These are phyloP conservation scores for Drosophila parvula DNA, from an alignment of 1,140 invertebrate species.

Conservation along the genomic window DNA sequence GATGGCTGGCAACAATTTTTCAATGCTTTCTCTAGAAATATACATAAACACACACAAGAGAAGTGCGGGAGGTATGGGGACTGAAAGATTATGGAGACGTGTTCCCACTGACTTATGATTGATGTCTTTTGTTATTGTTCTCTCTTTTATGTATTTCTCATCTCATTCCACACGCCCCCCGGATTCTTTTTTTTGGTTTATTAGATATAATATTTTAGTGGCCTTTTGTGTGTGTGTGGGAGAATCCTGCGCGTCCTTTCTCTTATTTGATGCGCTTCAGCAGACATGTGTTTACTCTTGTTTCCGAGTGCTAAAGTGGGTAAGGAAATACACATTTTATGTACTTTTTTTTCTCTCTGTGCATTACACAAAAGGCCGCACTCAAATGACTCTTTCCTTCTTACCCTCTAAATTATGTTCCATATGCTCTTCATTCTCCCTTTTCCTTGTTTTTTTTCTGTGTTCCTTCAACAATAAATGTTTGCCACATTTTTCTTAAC, in stretches of 20 bases:
- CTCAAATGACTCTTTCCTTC: conserved; percentile 64
- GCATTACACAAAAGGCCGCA: conserved; percentile 69
- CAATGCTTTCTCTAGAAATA: conserved; percentile 50
- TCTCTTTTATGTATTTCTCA: conserved; percentile 44
- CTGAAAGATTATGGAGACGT: conserved; percentile 68
- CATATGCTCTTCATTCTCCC: conserved; percentile 38
- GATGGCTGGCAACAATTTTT: conserved; percentile 37
- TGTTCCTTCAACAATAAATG: conserved; percentile 60
- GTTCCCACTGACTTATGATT: conserved; percentile 77
- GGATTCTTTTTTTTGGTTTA: conserved; percentile 57
- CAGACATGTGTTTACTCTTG: conserved; percentile 77
- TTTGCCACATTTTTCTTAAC: conserved; percentile 72
- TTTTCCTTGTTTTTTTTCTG: background rate
- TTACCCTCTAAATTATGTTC: conserved; percentile 66
- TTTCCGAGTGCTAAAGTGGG: conserved; percentile 41
- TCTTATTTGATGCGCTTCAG: conserved; percentile 60
- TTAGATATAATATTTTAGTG: conserved; percentile 82
- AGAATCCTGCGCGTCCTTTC: conserved; percentile 27
- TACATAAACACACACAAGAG: conserved; percentile 40
- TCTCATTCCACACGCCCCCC: conserved; percentile 18
- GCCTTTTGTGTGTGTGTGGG: conserved; percentile 53
- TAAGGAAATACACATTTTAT: conserved; percentile 40
- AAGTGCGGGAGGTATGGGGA: background rate
- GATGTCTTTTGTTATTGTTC: conserved; percentile 78
- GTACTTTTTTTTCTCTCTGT: conserved; percentile 37